Conservation (phyloP, 2,113 vertebrate genomes). For the Larimichthys crocea region DNA sequence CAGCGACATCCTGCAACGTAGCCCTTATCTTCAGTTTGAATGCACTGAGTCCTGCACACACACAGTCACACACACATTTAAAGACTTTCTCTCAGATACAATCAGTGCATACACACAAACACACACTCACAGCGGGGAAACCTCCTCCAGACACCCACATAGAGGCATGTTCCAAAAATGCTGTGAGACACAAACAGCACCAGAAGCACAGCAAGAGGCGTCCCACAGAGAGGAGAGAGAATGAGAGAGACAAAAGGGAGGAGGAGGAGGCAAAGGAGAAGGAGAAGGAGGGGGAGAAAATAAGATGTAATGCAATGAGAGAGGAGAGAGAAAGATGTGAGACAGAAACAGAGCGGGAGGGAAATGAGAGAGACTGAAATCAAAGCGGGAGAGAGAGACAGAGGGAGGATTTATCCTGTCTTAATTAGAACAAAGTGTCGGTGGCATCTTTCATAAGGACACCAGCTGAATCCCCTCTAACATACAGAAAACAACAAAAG, state of each 20-base stretch:
- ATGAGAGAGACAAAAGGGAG: slow-evolving; percentile 61
- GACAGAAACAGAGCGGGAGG: not conserved
- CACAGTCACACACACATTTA: slow-evolving; percentile 31
- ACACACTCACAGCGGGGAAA: slow-evolving; percentile 72
- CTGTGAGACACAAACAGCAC: slow-evolving; percentile 68
- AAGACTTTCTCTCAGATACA: slow-evolving; percentile 20
- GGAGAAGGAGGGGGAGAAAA: slow-evolving; percentile 37
- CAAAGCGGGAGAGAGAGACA: slow-evolving; percentile 15
- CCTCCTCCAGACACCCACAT: slow-evolving; percentile 75
- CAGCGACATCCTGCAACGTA: slow-evolving; percentile 45
- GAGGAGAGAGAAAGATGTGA: slow-evolving; percentile 6
- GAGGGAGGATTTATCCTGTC: slow-evolving; percentile 46
- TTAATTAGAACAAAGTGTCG: slow-evolving; percentile 69
- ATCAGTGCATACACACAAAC: slow-evolving; percentile 46
- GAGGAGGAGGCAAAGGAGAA: slow-evolving; percentile 19
- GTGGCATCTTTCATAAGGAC: slow-evolving; percentile 52
- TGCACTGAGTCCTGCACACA: slow-evolving; percentile 21
- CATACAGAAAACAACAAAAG: slow-evolving; percentile 28
- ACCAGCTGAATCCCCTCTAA: slow-evolving; percentile 42
- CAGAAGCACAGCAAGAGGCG: slow-evolving; percentile 62
- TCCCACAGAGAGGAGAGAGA: slow-evolving; percentile 74
- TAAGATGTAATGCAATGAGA: slow-evolving; percentile 54
- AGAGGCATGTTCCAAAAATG: slow-evolving; percentile 68
- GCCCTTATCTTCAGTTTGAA: slow-evolving; percentile 56
- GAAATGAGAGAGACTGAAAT: slow-evolving; percentile 8